A percentile compares a stretch with the other conserved stretches of the same genome.
phyloP scores from a whole-genome alignment of 2,888 invertebrate genomes.

The Sarcophaga caerulescens region DNA sequence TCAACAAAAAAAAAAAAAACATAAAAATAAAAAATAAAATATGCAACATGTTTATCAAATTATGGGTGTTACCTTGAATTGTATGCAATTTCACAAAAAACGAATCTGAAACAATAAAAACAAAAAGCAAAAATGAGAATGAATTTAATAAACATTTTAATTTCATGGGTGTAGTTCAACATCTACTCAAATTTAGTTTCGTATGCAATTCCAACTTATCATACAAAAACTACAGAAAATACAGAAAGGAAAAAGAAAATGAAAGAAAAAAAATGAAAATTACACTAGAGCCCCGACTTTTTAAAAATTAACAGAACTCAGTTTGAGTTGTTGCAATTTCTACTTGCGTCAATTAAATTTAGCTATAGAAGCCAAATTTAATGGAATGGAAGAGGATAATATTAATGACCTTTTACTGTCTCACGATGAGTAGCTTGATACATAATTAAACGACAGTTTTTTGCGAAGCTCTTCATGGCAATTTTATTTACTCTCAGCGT shows the following conservation, averaged over 20 bases:
- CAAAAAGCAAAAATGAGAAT: neutral
- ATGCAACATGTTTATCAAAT: slow-evolving; percentile 21
- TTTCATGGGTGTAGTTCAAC: slow-evolving; percentile 68
- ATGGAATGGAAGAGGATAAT: no score
- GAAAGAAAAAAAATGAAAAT: neutral
- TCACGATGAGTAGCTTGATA: no score
- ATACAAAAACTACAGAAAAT: slow-evolving; percentile 11
- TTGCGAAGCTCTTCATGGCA: no score
- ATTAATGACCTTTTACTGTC: no score
- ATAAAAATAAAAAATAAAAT: neutral
- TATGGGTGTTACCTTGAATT: slow-evolving; percentile 65
- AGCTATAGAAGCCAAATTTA: no score
- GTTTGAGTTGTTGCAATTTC: no score
- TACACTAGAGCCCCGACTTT: no score
- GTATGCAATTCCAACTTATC: neutral
- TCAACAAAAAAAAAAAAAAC: no score
- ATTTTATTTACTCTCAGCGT: no score
- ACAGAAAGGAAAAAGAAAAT: slow-evolving; percentile 1
- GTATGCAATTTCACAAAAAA: slow-evolving; percentile 48
- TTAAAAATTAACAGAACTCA: no score
- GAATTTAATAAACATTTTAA: slow-evolving; percentile 57
- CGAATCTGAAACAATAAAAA: neutral
- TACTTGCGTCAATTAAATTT: no score
- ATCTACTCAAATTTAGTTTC: slow-evolving; percentile 27
- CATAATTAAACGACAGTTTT: no score